These are phyloP conservation scores for Drosophila lowei DNA, from an alignment of 1,140 invertebrate species.

Conservation along the genomic window DNA sequence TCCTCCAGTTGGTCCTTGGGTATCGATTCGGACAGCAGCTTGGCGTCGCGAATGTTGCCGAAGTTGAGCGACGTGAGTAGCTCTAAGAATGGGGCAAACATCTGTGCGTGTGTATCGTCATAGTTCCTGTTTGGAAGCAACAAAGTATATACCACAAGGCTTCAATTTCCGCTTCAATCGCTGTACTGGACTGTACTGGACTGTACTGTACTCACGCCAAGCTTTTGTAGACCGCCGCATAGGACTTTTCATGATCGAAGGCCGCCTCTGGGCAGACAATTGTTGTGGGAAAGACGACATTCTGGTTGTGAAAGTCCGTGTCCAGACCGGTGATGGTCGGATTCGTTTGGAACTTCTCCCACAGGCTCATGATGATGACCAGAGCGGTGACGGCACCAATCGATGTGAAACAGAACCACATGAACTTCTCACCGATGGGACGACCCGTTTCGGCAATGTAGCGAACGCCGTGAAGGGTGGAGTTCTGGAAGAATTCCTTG, in stretches of 20 bases:
- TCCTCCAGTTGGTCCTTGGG: conserved; percentile 48
- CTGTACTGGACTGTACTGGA: too few relatives aligned
- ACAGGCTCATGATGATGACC: conserved; percentile 88
- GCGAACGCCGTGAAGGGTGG: conserved; percentile 88
- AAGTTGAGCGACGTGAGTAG: conserved; percentile 79
- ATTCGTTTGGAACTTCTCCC: conserved; percentile 91
- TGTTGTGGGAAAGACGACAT: conserved; percentile 88
- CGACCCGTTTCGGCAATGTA: conserved; percentile 88
- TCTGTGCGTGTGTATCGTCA: conserved; percentile 46
- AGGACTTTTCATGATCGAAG: conserved; percentile 69
- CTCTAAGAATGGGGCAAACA: conserved; percentile 73
- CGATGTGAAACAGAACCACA: conserved; percentile 89
- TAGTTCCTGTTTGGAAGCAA: conserved; percentile 28
- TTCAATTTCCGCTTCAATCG: too few relatives aligned
- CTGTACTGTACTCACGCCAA: conserved; percentile 57
- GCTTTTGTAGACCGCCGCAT: conserved; percentile 59
- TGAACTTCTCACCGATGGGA: conserved; percentile 88
- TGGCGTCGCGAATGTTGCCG: conserved; percentile 68
- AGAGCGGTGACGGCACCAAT: conserved; percentile 87
- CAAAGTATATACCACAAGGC: too few relatives aligned
- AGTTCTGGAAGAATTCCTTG: conserved; percentile 88
- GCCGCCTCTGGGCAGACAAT: conserved; percentile 86
- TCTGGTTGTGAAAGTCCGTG: conserved; percentile 90
- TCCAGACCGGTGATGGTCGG: conserved; percentile 90
- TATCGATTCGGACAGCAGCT: conserved; percentile 45